Percentiles rank a stretch among this genome's conserved stretches.
Conservation (phyloP, 2,888 invertebrate genomes). For the Augiades crinisus region DNA sequence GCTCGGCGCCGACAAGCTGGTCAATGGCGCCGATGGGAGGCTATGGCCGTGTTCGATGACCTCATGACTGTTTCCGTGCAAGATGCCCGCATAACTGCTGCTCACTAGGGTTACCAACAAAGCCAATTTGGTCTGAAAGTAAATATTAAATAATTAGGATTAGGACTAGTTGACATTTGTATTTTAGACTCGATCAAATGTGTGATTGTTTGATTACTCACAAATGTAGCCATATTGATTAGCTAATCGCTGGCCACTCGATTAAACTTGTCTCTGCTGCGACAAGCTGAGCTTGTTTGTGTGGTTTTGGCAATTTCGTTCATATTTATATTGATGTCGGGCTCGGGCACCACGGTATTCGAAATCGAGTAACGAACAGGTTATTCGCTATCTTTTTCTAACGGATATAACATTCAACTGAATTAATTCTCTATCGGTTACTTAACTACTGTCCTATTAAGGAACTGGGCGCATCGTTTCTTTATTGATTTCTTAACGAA, state of each 20-base stretch:
- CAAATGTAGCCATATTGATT: slow-evolving; percentile 73
- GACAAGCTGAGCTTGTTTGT: slow-evolving; percentile 71
- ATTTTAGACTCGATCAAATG: not conserved
- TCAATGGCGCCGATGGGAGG: slow-evolving; percentile 27
- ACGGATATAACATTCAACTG: slow-evolving; percentile 57
- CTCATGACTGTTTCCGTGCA: slow-evolving; percentile 49
- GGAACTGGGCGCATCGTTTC: slow-evolving; percentile 42
- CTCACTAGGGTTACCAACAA: slow-evolving; percentile 69
- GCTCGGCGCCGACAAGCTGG: slow-evolving; percentile 35
- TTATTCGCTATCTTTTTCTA: slow-evolving; percentile 66
- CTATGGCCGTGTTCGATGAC: slow-evolving; percentile 29
- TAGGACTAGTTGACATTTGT: not conserved
- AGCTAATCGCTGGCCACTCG: slow-evolving; percentile 77
- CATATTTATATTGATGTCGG: slow-evolving; percentile 72
- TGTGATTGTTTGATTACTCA: slow-evolving; percentile 47
- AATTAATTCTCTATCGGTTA: slow-evolving; percentile 64
- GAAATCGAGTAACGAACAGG: slow-evolving; percentile 58
- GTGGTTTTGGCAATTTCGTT: slow-evolving; percentile 51
- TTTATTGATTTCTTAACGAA: slow-evolving; percentile 41
- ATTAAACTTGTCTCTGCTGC: slow-evolving; percentile 58
- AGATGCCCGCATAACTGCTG: slow-evolving; percentile 58
- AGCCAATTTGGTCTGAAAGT: slow-evolving; percentile 66
- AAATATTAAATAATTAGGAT: slow-evolving; percentile 26
- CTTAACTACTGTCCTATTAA: slow-evolving; percentile 50
- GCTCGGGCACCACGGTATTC: slow-evolving; percentile 45